Conservation (phyloP, 2,113 vertebrate species). For the Chionis minor region DNA sequence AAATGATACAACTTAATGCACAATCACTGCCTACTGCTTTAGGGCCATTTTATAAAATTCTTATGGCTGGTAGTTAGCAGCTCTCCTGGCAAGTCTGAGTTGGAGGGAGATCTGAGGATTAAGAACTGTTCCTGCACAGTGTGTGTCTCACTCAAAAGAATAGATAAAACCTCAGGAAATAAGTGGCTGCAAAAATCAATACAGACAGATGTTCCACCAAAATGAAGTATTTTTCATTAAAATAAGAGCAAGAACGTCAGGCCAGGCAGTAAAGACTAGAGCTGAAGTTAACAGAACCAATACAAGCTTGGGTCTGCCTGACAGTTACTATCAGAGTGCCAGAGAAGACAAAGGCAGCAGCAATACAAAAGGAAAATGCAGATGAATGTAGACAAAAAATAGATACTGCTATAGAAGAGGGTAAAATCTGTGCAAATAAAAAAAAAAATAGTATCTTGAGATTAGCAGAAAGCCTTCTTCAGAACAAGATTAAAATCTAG, state of each 20-base stretch:
- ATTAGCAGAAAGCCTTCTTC: background rate
- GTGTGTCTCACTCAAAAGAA: background rate
- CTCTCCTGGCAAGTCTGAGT: conserved; percentile 12
- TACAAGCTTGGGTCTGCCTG: background rate
- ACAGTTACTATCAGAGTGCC: background rate
- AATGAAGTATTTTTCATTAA: conserved; percentile 38
- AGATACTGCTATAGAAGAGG: background rate
- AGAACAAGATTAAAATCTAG: background rate
- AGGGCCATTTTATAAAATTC: background rate
- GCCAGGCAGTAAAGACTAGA: background rate
- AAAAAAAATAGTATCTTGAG: background rate
- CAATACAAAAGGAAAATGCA: background rate
- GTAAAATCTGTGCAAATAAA: background rate
- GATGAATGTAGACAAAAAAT: background rate
- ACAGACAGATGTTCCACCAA: conserved; percentile 12
- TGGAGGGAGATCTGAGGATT: conserved; percentile 4
- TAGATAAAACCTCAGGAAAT: conserved; percentile 18
- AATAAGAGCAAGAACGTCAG: background rate
- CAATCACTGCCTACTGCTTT: background rate
- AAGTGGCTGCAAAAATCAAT: conserved; percentile 21
- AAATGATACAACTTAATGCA: background rate
- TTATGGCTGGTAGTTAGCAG: background rate
- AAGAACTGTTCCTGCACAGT: background rate
- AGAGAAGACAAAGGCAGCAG: background rate
- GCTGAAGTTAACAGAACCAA: conserved; percentile 16